Percentiles rank a stretch among this genome's conserved stretches.
Conservation (phyloP, 2,797 vertebrate species). For the Adelosebastes latens region DNA sequence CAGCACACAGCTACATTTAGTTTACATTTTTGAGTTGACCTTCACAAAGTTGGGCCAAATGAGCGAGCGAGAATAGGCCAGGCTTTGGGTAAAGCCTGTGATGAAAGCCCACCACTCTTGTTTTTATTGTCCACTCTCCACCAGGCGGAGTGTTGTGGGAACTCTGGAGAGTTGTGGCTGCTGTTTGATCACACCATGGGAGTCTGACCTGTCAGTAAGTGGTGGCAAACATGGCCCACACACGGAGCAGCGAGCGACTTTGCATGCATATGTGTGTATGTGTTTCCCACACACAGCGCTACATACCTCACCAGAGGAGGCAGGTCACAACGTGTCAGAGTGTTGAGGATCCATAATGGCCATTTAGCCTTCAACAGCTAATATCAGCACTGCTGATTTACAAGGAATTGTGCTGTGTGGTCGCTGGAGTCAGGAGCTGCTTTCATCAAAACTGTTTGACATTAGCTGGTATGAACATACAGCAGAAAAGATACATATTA, state of each 20-base stretch:
- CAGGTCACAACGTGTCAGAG: constrained; percentile 80
- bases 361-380: constrained; percentile 83
- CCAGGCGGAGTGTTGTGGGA: constrained; percentile 78
- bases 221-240: constrained; percentile 84
- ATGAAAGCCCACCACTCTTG: constrained; percentile 77
- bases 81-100: constrained; percentile 70
- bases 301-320: constrained; percentile 78
- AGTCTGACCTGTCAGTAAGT: constrained; percentile 84
- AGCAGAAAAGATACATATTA: constrained; percentile 11
- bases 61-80: constrained; percentile 47
- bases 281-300: constrained; percentile 79
- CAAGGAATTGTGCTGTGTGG: constrained; percentile 71
- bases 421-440: constrained; percentile 35
- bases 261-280: constrained; percentile 65
- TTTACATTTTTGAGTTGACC: constrained; percentile 53
- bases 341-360: constrained; percentile 81
- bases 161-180: constrained; percentile 78
- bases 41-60: constrained; percentile 41
- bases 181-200: constrained; percentile 83
- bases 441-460: constrained; percentile 54
- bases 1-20: constrained; percentile 16
- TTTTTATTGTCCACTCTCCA: constrained; percentile 84
- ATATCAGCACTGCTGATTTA: constrained; percentile 80
- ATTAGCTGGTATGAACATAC: constrained; percentile 17
- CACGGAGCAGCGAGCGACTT: constrained; percentile 64